Conservation (phyloP, 64 coral and sea anemone genomes). For the Pachyseris speciosa region DNA sequence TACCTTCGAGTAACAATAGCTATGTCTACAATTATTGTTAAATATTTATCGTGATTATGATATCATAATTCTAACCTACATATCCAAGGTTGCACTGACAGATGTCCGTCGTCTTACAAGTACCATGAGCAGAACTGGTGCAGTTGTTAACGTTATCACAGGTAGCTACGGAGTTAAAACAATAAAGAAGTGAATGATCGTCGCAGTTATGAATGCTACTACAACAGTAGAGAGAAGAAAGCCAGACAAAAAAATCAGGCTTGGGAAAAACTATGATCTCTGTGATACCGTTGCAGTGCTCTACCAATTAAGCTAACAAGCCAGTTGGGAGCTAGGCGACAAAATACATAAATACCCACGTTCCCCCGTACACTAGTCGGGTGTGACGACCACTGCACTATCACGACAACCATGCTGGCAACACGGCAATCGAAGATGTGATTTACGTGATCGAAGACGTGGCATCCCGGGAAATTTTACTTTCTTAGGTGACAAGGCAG, state of each 20-base stretch:
- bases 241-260: not conserved
- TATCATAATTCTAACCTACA: slow-evolving; percentile 32
- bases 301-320: not conserved
- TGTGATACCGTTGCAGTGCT: not conserved
- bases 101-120: slow-evolving; percentile 64
- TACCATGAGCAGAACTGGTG: slow-evolving; percentile 59
- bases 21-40: not conserved
- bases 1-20: not conserved
- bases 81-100: slow-evolving; percentile 73
- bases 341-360: too few relatives aligned
- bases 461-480: too few relatives aligned
- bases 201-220: not conserved
- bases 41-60: not conserved
- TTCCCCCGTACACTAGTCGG: too few relatives aligned
- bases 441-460: too few relatives aligned
- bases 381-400: too few relatives aligned
- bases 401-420: too few relatives aligned
- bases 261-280: not conserved
- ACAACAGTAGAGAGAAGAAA: not conserved
- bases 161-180: slow-evolving; percentile 26
- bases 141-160: slow-evolving; percentile 71
- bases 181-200: not conserved
- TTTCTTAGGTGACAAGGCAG: too few relatives aligned
- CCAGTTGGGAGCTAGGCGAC: not conserved
- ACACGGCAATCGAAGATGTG: too few relatives aligned